Percentiles rank a stretch among this genome's conserved stretches.
Conservation (phyloP, 1,140 invertebrate species). For the Sarcophaga peregrina region DNA sequence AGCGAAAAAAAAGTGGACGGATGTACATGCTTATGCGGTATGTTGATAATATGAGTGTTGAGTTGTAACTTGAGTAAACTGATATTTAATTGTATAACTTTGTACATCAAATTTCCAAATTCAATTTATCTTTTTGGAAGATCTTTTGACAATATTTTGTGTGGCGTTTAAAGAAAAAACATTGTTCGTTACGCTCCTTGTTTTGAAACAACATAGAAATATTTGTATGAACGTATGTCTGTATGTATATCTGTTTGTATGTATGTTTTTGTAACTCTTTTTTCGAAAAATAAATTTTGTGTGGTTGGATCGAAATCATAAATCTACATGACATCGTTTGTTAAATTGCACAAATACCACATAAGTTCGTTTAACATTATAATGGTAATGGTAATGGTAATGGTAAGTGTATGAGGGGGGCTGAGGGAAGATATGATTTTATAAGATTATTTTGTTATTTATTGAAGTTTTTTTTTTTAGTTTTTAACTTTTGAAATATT, state of each 20-base stretch:
- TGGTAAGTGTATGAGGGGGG: no score
- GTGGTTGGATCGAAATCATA: neutral
- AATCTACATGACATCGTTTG: slow-evolving; percentile 40
- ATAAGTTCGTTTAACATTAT: neutral
- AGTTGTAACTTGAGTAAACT: no score
- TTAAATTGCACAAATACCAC: slow-evolving; percentile 24
- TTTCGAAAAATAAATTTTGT: neutral
- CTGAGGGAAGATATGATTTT: no score
- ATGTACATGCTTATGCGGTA: no score
- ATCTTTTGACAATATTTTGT: slow-evolving; percentile 9
- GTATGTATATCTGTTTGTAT: neutral
- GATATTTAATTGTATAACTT: no score
- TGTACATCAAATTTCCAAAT: no score
- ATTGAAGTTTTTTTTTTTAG: slow-evolving; percentile 17
- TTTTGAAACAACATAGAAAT: slow-evolving; percentile 19
- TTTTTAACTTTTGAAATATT: slow-evolving; percentile 28
- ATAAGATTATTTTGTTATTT: neutral
- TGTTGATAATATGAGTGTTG: no score
- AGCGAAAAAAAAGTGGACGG: no score
- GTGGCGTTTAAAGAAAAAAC: neutral
- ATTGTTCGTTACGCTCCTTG: neutral
- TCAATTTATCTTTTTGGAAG: neutral
- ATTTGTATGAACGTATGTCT: neutral
- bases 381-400: no score
- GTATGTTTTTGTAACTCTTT: neutral